Conservation (phyloP, 1,140 invertebrate genomes). For the Nasonia vitripennis region DNA sequence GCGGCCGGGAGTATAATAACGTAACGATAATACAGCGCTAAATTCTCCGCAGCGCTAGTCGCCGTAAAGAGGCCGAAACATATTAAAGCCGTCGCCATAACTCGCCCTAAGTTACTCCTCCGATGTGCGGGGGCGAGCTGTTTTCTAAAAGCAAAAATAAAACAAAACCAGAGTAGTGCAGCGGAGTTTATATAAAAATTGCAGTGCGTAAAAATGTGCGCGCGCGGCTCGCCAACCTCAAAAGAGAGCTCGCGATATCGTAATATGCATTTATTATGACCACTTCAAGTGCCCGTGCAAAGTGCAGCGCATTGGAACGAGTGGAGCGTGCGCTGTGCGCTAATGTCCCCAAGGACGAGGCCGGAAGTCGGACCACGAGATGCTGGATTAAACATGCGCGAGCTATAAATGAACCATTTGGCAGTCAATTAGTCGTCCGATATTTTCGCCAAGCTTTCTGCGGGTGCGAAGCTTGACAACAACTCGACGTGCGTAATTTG, state of each 20-base stretch:
- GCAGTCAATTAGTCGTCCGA: constrained; percentile 1
- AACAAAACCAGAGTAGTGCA: constrained; percentile 23
- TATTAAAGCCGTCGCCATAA: background rate
- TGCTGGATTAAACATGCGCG: background rate
- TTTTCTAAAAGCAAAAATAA: constrained; percentile 31
- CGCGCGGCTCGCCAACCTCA: background rate
- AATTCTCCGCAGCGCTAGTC: background rate
- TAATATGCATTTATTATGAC: constrained; percentile 56
- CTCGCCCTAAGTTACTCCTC: background rate
- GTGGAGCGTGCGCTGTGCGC: background rate
- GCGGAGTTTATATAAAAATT: constrained; percentile 37
- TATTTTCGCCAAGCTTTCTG: too few species aligned
- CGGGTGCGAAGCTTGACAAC: too few species aligned
- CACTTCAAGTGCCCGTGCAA: constrained; percentile 44
- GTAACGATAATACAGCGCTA: background rate
- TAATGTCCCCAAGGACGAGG: constrained; percentile 32
- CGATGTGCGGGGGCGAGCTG: background rate
- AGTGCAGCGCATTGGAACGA: background rate
- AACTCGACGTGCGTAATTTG: too few species aligned
- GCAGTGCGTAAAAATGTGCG: background rate
- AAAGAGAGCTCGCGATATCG: constrained; percentile 33
- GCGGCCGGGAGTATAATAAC: background rate
- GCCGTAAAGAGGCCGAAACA: background rate
- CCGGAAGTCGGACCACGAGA: background rate
- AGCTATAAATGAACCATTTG: background rate